Conservation (phyloP, 1,140 invertebrate genomes). For the Calliopsis andreniformis region DNA sequence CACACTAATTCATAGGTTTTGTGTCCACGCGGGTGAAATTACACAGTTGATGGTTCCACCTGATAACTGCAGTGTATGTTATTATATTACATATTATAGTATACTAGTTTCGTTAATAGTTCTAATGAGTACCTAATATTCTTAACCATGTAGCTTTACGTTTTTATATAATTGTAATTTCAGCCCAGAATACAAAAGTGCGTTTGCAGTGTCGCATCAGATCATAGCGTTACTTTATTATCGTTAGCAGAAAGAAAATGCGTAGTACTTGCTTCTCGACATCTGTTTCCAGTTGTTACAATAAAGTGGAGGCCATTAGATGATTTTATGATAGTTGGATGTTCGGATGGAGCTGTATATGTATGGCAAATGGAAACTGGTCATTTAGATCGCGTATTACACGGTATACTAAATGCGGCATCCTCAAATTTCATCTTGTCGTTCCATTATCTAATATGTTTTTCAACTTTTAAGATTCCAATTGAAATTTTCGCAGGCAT, state of each 20-base stretch:
- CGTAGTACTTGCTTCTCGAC: slow-evolving; percentile 96
- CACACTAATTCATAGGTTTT: slow-evolving; percentile 95
- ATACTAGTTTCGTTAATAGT: background rate
- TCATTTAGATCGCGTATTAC: slow-evolving; percentile 96
- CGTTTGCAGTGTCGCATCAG: slow-evolving; percentile 97
- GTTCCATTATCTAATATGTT: background rate
- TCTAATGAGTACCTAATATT: too few species aligned
- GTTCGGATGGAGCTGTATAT: slow-evolving; percentile 98
- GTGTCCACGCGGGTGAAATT: slow-evolving; percentile 96
- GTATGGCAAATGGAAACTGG: slow-evolving; percentile 99
- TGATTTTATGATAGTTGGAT: slow-evolving; percentile 99
- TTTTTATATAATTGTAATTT: slow-evolving; percentile 50
- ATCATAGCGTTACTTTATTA: slow-evolving; percentile 97
- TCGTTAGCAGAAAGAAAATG: slow-evolving; percentile 97
- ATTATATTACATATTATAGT: too few species aligned
- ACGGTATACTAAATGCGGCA: too few species aligned
- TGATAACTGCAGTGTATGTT: slow-evolving; percentile 92
- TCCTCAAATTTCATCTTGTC: slow-evolving; percentile 10
- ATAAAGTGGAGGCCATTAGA: slow-evolving; percentile 99
- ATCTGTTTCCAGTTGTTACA: slow-evolving; percentile 96
- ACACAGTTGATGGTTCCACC: slow-evolving; percentile 96
- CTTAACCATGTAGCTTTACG: too few species aligned
- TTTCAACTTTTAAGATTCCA: slow-evolving; percentile 10
- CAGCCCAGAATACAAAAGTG: slow-evolving; percentile 96
- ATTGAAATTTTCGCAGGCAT: slow-evolving; percentile 84